Conservation (phyloP, 2,888 invertebrate species). For the Rhagonycha fulva region DNA sequence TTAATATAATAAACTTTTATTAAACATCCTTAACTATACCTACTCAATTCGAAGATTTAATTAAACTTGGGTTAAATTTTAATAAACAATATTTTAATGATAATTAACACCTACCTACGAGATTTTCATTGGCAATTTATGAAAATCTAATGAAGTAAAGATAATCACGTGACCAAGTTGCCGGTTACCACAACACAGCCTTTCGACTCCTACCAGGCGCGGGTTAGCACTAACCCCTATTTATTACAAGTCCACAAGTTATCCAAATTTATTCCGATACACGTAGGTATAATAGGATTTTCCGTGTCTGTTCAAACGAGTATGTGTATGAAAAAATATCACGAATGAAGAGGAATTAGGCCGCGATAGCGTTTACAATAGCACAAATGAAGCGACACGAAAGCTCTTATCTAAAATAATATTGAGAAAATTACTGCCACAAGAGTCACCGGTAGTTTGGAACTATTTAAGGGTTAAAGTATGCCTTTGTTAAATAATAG, state of each 20-base stretch:
- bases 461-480: slow-evolving; percentile 7
- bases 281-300: slow-evolving; percentile 19
- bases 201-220: slow-evolving; percentile 25
- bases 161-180: background rate
- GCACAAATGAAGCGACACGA: slow-evolving; percentile 15
- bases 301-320: slow-evolving; percentile 6
- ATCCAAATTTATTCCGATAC: slow-evolving; percentile 32
- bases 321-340: slow-evolving; percentile 20
- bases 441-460: background rate
- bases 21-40: background rate
- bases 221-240: slow-evolving; percentile 29
- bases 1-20: background rate
- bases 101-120: background rate
- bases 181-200: slow-evolving; percentile 5
- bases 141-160: background rate
- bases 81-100: background rate
- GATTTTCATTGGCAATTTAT: background rate
- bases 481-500: background rate
- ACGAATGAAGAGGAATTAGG: slow-evolving; percentile 5
- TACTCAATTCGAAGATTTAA: background rate
- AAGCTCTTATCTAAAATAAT: slow-evolving; percentile 15
- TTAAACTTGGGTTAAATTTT: background rate
- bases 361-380: slow-evolving; percentile 12
- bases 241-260: slow-evolving; percentile 18
- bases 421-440: slow-evolving; percentile 10